A percentile compares a stretch with the other conserved stretches of the same genome.
Evolutionary conservation across 2,888 invertebrate species (phyloP).

Genomic region (Sarcophaga carnaria): DNA sequence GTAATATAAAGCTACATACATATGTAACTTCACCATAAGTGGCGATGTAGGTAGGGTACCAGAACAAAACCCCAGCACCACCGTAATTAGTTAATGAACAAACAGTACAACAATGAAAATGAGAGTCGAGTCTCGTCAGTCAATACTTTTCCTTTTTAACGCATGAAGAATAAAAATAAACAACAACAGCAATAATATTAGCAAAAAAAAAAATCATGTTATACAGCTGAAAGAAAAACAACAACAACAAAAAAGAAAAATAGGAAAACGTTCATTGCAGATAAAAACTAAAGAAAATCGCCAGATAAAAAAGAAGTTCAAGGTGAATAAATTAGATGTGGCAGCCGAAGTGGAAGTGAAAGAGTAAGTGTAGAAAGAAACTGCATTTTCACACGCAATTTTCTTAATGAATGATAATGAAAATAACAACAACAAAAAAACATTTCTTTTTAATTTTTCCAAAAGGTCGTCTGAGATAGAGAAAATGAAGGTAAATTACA

Average conservation of each 20-base stretch:
- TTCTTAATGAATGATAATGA: conserved; percentile 51
- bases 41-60: neutral
- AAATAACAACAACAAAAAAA: neutral
- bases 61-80: neutral
- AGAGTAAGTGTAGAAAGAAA: conserved; percentile 66
- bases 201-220: conserved; percentile 8
- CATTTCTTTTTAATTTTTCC: conserved; percentile 8
- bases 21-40: too few species aligned
- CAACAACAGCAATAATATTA: conserved; percentile 25
- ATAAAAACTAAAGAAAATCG: neutral
- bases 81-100: conserved; percentile 21
- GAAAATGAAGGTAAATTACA: conserved; percentile 28
- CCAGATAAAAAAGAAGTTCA: conserved; percentile 74
- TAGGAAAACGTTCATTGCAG: conserved; percentile 18
- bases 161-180: conserved; percentile 62
- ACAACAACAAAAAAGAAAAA: neutral
- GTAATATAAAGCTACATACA: too few species aligned
- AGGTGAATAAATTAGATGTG: conserved; percentile 73
- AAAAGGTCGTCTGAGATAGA: conserved; percentile 46
- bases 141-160: conserved; percentile 67
- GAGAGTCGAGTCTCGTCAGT: conserved; percentile 4
- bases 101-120: conserved; percentile 24
- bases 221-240: neutral
- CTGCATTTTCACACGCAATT: conserved; percentile 77
- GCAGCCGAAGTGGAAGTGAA: neutral